These are phyloP conservation scores for Syritta pipiens DNA, from an alignment of 2,888 invertebrate genomes.

Conservation along the genomic window DNA sequence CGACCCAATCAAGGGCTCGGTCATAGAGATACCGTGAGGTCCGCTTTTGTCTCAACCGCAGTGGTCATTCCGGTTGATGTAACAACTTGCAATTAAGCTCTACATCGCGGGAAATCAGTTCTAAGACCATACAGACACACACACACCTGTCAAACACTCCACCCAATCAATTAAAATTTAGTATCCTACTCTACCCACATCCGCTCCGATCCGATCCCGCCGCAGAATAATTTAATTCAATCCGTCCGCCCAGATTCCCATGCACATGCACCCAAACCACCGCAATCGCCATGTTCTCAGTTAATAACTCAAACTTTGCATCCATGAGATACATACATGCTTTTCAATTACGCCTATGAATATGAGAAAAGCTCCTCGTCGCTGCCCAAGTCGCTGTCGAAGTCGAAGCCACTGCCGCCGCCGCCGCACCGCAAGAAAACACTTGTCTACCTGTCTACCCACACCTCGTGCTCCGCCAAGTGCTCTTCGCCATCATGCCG, in stretches of 20 bases:
- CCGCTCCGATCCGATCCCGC: no score
- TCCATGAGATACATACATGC: slow-evolving; percentile 23
- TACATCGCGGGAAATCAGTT: no score
- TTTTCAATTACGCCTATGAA: slow-evolving; percentile 33
- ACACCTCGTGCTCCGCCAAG: slow-evolving; percentile 49
- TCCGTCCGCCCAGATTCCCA: slow-evolving; percentile 25
- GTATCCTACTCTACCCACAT: slow-evolving; percentile 3
- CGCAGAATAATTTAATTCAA: slow-evolving; percentile 18
- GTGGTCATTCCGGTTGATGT: no score
- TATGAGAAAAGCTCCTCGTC: slow-evolving; percentile 25
- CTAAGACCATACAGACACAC: no score
- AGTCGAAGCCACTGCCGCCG: no score
- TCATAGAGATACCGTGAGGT: no score
- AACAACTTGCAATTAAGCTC: no score
- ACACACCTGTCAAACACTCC: slow-evolving; percentile 4
- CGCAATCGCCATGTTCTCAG: slow-evolving; percentile 39
- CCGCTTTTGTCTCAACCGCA: no score
- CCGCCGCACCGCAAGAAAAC: slow-evolving; percentile 27
- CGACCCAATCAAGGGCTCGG: no score
- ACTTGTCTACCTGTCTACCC: slow-evolving; percentile 65
- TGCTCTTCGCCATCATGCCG: slow-evolving; percentile 17
- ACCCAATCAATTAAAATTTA: slow-evolving; percentile 12
- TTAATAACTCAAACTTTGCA: slow-evolving; percentile 43
- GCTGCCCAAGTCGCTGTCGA: no score
- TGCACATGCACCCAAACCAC: slow-evolving; percentile 1